These are phyloP conservation scores for Rhorus exstirpatorius DNA, from an alignment of 2,888 invertebrate species.

Conservation along the genomic window DNA sequence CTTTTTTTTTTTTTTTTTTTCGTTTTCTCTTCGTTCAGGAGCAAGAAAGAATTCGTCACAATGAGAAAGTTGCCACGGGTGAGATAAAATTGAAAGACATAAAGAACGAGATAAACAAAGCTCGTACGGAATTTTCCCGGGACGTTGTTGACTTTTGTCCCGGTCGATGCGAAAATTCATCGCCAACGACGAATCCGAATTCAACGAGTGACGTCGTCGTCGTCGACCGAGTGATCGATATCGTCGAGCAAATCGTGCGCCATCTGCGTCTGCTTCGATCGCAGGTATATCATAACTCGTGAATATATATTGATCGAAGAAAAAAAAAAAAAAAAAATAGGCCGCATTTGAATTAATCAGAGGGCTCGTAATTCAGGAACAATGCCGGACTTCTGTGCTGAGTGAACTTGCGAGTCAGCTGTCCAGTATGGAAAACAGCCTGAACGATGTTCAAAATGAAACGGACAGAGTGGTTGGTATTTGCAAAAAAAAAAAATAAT, in stretches of 20 bases:
- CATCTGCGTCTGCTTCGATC: constrained; percentile 76
- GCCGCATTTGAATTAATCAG: constrained; percentile 38
- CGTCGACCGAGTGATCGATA: constrained; percentile 77
- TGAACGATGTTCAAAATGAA: constrained; percentile 79
- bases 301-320: not conserved
- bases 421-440: constrained; percentile 73
- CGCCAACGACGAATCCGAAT: constrained; percentile 68
- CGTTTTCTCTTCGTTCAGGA: constrained; percentile 72
- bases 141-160: constrained; percentile 62
- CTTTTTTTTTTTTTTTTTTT: constrained; percentile 3
- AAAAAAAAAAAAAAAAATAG: constrained; percentile 29
- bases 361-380: constrained; percentile 61
- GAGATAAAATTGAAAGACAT: constrained; percentile 80
- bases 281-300: constrained; percentile 72
- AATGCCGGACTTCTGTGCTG: constrained; percentile 71
- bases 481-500: not conserved
- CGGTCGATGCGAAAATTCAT: constrained; percentile 40
- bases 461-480: constrained; percentile 79
- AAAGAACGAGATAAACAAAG: constrained; percentile 82
- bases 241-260: constrained; percentile 79
- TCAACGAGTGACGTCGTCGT: constrained; percentile 77
- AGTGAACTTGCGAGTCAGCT: constrained; percentile 76
- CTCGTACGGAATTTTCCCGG: constrained; percentile 73
- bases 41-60: constrained; percentile 77
- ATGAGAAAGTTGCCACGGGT: constrained; percentile 77